Conservation (phyloP, 2,888 invertebrate species). For the Dynastes tityus region DNA sequence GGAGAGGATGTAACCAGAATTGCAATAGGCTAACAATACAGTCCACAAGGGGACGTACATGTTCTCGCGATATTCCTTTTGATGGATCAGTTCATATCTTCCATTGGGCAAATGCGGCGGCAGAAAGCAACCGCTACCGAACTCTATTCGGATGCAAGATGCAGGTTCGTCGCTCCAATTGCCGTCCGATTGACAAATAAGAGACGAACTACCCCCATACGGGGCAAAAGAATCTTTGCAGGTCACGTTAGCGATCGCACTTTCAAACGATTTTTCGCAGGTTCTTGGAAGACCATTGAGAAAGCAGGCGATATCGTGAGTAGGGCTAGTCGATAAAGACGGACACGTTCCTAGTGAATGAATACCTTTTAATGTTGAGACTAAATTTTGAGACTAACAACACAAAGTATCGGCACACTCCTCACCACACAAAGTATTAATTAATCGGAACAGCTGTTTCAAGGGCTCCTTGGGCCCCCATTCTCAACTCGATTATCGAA, state of each 20-base stretch:
- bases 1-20: not conserved
- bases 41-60: not conserved
- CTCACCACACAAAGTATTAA: no score
- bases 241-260: not conserved
- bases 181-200: slow-evolving; percentile 17
- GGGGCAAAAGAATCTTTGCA: not conserved
- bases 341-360: not conserved
- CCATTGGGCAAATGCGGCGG: slow-evolving; percentile 29
- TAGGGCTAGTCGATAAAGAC: not conserved
- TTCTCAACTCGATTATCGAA: no score
- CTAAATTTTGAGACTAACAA: not conserved
- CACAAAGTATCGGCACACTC: no score
- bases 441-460: no score
- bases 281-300: not conserved
- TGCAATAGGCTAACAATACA: not conserved
- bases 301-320: slow-evolving; percentile 17
- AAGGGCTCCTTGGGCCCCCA: no score
- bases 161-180: not conserved
- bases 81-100: not conserved
- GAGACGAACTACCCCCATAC: not conserved
- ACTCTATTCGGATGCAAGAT: not conserved
- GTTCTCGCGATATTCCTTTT: not conserved
- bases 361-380: not conserved
- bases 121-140: slow-evolving; percentile 9
- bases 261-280: slow-evolving; percentile 18